Percentiles rank a stretch among this genome's conserved stretches.
Evolutionary conservation across 2,888 invertebrate species (phyloP).

Genomic region (Timandra comae): DNA sequence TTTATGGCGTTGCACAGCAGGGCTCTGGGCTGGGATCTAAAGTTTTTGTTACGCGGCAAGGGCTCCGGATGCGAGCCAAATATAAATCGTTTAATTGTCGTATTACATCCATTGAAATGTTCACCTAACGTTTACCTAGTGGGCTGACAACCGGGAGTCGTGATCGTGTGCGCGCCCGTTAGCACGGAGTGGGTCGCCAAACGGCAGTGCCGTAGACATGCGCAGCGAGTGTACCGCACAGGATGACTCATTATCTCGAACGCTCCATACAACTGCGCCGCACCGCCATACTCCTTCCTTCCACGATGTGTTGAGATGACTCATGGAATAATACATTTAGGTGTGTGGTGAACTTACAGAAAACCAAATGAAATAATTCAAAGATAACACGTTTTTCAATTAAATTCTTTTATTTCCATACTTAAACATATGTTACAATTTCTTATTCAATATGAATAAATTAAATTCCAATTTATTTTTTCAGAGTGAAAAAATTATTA

Average conservation of each 20-base stretch:
- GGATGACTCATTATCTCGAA: slow-evolving; percentile 38
- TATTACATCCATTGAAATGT: slow-evolving; percentile 35
- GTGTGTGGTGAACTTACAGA: slow-evolving; percentile 61
- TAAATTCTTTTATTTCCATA: slow-evolving; percentile 65
- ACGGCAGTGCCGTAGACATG: slow-evolving; percentile 33
- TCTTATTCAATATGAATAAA: slow-evolving; percentile 75
- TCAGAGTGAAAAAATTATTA: slow-evolving; percentile 59
- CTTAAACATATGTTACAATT: slow-evolving; percentile 73
- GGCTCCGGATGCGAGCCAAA: slow-evolving; percentile 41
- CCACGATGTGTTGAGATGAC: slow-evolving; percentile 59
- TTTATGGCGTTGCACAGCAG: slow-evolving; percentile 25
- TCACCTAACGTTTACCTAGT: slow-evolving; percentile 69
- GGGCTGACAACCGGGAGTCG: slow-evolving; percentile 69
- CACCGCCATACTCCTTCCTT: slow-evolving; percentile 52
- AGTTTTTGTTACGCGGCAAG: slow-evolving; percentile 56
- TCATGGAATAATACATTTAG: slow-evolving; percentile 74
- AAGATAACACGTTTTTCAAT: slow-evolving; percentile 43
- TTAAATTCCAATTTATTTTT: slow-evolving; percentile 60
- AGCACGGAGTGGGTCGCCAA: slow-evolving; percentile 29
- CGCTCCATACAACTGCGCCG: slow-evolving; percentile 40
- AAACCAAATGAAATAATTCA: slow-evolving; percentile 47
- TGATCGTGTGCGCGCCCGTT: slow-evolving; percentile 33
- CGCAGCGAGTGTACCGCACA: slow-evolving; percentile 24
- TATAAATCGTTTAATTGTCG: too few species aligned
- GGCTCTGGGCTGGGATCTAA: slow-evolving; percentile 60